Percentiles rank a stretch among this genome's conserved stretches.
Evolutionary conservation across 2,888 invertebrate species (phyloP).

Genomic region (Laspeyria flexula): DNA sequence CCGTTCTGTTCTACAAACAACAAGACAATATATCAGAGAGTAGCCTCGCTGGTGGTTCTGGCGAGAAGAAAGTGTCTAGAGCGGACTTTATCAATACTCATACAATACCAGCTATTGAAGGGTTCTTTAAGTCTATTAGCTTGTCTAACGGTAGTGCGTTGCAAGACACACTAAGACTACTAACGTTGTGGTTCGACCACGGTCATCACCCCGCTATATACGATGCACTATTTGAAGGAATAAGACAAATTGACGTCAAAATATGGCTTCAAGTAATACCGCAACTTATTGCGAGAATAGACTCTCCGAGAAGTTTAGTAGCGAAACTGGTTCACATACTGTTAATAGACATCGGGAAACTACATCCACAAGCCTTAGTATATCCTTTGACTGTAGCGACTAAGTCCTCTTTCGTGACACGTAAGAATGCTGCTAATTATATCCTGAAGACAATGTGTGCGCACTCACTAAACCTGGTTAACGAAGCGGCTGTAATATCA

Average conservation of each 20-base stretch:
- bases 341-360: conserved; percentile 98
- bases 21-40: conserved; percentile 79
- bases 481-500: conserved; percentile 97
- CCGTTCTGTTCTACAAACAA: conserved; percentile 89
- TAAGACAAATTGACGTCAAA: conserved; percentile 97
- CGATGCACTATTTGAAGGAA: conserved; percentile 96
- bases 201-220: conserved; percentile 97
- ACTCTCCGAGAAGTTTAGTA: conserved; percentile 95
- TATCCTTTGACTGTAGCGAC: conserved; percentile 99
- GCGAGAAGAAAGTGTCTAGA: conserved; percentile 76
- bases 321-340: conserved; percentile 96
- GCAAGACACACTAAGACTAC: conserved; percentile 96
- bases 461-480: conserved; percentile 95
- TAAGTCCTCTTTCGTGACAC: conserved; percentile 94
- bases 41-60: conserved; percentile 74
- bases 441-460: conserved; percentile 98
- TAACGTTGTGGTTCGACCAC: conserved; percentile 99
- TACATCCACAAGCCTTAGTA: conserved; percentile 98
- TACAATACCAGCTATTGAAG: conserved; percentile 97
- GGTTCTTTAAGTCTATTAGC: conserved; percentile 98
- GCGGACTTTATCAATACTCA: conserved; percentile 82
- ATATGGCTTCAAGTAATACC: conserved; percentile 99
- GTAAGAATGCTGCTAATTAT: conserved; percentile 96
- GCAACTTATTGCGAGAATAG: conserved; percentile 98
- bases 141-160: conserved; percentile 96